These are phyloP conservation scores for Salvelinus alpinus DNA, from an alignment of 2,113 vertebrate species.

Conservation along the genomic window DNA sequence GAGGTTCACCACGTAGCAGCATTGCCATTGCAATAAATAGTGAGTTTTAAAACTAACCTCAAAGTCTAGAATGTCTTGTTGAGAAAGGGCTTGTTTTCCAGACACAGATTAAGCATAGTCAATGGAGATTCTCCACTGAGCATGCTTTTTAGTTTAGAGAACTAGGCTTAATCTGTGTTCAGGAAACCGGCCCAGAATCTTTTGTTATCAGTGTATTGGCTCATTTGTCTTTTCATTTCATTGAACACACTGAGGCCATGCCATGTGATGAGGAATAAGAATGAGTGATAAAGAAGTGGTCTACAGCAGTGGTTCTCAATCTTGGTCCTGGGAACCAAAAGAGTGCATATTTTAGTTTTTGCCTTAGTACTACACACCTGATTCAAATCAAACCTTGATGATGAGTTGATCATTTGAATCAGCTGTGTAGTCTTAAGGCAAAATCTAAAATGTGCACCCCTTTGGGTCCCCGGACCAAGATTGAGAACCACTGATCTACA, in stretches of 20 bases:
- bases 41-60: conserved; percentile 21
- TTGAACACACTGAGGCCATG: neutral
- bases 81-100: neutral
- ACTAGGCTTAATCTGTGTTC: neutral
- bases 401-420: no score
- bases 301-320: no score
- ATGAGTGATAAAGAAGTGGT: neutral
- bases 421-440: no score
- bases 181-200: conserved; percentile 17
- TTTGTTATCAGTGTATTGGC: conserved; percentile 12
- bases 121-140: no score
- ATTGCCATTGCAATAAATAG: conserved; percentile 9
- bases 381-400: no score
- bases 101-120: no score
- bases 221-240: no score
- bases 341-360: no score
- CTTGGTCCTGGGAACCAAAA: no score
- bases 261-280: conserved; percentile 3
- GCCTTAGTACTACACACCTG: no score
- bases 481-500: conserved; percentile 8
- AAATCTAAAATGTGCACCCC: no score
- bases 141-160: neutral
- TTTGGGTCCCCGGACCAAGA: no score
- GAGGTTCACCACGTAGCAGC: conserved; percentile 37
- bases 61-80: conserved; percentile 17